These are phyloP conservation scores for Euwallacea fornicatus DNA, from an alignment of 1,140 invertebrate species.

Conservation along the genomic window DNA sequence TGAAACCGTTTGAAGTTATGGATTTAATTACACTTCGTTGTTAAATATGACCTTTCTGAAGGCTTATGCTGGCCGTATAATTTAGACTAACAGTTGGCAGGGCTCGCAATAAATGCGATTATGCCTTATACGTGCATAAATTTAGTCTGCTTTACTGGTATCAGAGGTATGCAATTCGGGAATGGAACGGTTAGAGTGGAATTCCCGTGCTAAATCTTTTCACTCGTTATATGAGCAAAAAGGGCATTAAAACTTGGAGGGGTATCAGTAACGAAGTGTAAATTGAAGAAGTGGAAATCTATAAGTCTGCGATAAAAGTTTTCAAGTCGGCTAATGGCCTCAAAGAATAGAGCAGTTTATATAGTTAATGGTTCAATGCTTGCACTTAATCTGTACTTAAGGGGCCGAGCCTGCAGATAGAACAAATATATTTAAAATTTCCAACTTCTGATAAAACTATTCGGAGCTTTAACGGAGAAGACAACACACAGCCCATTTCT, in stretches of 20 bases:
- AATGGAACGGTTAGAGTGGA: neutral
- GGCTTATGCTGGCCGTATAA: constrained; percentile 14
- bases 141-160: constrained; percentile 2
- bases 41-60: constrained; percentile 13
- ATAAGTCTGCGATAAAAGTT: constrained; percentile 16
- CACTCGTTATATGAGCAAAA: no score
- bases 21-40: constrained; percentile 20
- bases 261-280: neutral
- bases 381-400: constrained; percentile 3
- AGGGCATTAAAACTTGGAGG: no score
- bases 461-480: no score
- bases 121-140: constrained; percentile 10
- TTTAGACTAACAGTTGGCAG: constrained; percentile 13
- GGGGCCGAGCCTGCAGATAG: neutral
- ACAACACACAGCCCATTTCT: no score
- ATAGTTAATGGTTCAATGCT: constrained; percentile 12
- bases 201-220: neutral
- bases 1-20: constrained; percentile 14
- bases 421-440: no score
- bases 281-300: constrained; percentile 7
- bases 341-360: constrained; percentile 12
- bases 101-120: constrained; percentile 9
- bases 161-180: constrained; percentile 3
- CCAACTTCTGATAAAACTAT: no score
- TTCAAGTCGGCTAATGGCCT: constrained; percentile 7